Evolutionary conservation across 2,888 invertebrate species (phyloP).

Genomic region (Eupithecia abbreviata): DNA sequence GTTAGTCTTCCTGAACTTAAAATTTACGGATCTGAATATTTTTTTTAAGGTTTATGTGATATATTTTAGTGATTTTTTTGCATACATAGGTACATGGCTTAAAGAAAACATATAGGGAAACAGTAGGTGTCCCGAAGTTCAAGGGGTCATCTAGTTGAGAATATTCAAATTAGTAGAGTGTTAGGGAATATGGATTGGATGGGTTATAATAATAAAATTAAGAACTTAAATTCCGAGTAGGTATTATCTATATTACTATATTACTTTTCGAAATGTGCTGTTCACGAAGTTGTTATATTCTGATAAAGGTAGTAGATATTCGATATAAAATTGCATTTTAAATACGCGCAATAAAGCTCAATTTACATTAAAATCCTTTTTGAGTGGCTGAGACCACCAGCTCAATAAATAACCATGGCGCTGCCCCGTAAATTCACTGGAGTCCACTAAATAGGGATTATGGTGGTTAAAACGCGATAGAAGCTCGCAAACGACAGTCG

Average conservation of each 20-base stretch:
- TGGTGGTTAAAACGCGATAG: slow-evolving; percentile 37
- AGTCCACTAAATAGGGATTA: slow-evolving; percentile 46
- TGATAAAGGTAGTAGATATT: not conserved
- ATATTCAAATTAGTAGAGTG: too few species aligned
- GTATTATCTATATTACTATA: too few species aligned
- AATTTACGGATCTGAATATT: too few species aligned
- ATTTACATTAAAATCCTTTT: slow-evolving; percentile 5
- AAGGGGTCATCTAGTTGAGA: too few species aligned
- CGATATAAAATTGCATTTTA: slow-evolving; percentile 5
- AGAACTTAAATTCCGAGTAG: not conserved
- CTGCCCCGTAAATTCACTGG: slow-evolving; percentile 41
- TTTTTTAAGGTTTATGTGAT: too few species aligned
- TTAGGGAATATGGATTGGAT: too few species aligned
- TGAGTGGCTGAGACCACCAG: slow-evolving; percentile 11
- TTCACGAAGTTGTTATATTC: not conserved
- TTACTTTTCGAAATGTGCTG: not conserved
- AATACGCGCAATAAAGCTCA: slow-evolving; percentile 8
- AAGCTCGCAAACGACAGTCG: slow-evolving; percentile 32
- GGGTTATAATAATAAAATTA: not conserved
- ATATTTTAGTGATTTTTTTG: too few species aligned
- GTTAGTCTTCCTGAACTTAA: too few species aligned
- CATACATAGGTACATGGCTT: too few species aligned
- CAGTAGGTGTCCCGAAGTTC: too few species aligned
- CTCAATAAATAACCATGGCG: slow-evolving; percentile 41
- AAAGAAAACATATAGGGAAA: too few species aligned